Conservation (phyloP, 2,888 invertebrate species). For the Leucozona laternaria region DNA sequence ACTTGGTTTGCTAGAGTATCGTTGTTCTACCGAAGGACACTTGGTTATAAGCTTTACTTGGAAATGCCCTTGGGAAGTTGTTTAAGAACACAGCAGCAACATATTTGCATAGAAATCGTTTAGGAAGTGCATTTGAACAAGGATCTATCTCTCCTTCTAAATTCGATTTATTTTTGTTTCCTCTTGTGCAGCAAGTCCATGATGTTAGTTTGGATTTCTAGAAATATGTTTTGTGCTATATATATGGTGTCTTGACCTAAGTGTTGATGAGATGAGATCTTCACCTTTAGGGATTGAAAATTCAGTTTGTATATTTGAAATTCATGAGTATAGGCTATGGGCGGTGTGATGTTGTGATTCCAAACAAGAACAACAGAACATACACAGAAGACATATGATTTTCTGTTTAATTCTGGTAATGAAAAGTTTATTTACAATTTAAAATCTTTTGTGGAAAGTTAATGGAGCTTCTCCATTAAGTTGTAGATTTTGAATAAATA, state of each 20-base stretch:
- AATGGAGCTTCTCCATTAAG: neutral
- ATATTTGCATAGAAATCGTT: constrained; percentile 70
- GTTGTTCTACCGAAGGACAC: constrained; percentile 50
- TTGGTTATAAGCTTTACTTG: constrained; percentile 53
- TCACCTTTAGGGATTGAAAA: constrained; percentile 46
- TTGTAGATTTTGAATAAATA: neutral
- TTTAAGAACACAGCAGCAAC: constrained; percentile 31
- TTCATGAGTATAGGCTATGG: neutral
- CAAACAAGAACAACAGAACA: constrained; percentile 23
- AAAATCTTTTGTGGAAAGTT: constrained; percentile 24
- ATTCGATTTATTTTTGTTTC: constrained; percentile 66
- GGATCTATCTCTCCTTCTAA: constrained; percentile 8
- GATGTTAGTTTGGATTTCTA: constrained; percentile 9
- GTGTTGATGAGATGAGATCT: constrained; percentile 50
- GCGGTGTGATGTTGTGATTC: neutral
- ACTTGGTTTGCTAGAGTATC: constrained; percentile 35
- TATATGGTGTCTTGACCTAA: constrained; percentile 40
- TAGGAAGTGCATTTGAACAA: constrained; percentile 45
- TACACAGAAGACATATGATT: constrained; percentile 1
- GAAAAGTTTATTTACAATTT: constrained; percentile 45
- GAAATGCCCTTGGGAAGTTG: constrained; percentile 65
- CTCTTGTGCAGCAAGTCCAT: neutral
- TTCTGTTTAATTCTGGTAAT: constrained; percentile 41
- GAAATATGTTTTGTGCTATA: constrained; percentile 20
- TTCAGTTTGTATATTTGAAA: constrained; percentile 14